Conservation (phyloP, 2,113 vertebrate species). For the Sebastes schlegelii region DNA sequence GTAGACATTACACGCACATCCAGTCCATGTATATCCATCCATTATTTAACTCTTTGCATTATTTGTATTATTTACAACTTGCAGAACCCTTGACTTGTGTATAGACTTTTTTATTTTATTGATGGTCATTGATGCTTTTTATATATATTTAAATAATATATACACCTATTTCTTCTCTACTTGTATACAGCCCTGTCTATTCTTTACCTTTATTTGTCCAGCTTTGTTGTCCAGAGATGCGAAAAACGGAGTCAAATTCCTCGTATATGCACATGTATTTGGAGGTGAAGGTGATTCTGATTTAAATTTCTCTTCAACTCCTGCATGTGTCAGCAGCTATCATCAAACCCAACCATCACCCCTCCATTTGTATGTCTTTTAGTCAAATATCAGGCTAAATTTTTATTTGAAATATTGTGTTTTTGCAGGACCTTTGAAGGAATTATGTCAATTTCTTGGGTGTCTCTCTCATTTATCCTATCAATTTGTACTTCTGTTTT, state of each 20-base stretch:
- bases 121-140: not conserved
- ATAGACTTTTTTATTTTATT: not conserved
- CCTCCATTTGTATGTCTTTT: not conserved
- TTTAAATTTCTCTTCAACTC: not conserved
- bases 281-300: not conserved
- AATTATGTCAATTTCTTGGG: not conserved
- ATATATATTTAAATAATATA: too few relatives aligned
- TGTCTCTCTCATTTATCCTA: not conserved
- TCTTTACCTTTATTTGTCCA: not conserved
- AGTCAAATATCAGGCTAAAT: not conserved
- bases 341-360: not conserved
- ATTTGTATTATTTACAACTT: not conserved
- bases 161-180: not conserved
- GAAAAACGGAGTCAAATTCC: not conserved
- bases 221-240: not conserved
- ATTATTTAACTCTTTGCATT: not conserved
- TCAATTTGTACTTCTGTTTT: not conserved
- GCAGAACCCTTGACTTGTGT: not conserved
- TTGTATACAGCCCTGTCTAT: not conserved
- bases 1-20: not conserved
- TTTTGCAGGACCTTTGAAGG: not conserved
- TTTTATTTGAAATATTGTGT: not conserved
- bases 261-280: not conserved
- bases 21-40: not conserved
- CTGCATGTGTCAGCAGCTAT: not conserved